A percentile compares a stretch with the other conserved stretches of the same genome.
Conservation (phyloP, 2,797 vertebrate species). For the Pagetopsis macropterus region DNA sequence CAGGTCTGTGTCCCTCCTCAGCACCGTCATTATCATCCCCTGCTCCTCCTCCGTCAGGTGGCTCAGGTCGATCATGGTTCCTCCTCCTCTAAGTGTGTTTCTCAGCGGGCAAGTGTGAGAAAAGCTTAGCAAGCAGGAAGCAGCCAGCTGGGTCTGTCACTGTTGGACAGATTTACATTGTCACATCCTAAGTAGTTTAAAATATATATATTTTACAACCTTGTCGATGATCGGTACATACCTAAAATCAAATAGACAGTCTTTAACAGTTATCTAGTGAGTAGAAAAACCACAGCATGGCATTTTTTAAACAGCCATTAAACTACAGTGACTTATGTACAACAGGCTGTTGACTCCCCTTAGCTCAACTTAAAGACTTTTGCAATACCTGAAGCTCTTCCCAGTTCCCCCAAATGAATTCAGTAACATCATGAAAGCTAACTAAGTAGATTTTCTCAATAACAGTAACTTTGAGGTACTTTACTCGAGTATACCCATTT, state of each 20-base stretch:
- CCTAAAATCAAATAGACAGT: too few species aligned
- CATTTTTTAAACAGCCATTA: background rate
- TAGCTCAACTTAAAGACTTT: background rate
- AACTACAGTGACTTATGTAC: background rate
- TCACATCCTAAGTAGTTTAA: background rate
- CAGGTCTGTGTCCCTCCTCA: conserved; percentile 90
- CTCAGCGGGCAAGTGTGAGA: conserved; percentile 16
- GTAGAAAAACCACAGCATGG: background rate
- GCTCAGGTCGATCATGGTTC: conserved; percentile 95
- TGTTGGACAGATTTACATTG: background rate
- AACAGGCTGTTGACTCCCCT: conserved; percentile 3
- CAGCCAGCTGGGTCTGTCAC: conserved; percentile 25
- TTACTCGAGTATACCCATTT: background rate
- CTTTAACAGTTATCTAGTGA: background rate
- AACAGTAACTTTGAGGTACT: background rate
- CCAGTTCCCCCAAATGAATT: background rate
- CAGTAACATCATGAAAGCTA: background rate
- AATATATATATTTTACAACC: background rate
- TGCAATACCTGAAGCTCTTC: background rate
- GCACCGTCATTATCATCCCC: conserved; percentile 90
- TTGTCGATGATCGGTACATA: background rate
- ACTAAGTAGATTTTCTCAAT: background rate
- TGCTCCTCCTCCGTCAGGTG: conserved; percentile 96
- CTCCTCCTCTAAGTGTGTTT: conserved; percentile 44
- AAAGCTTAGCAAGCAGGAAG: background rate